Evolutionary conservation across 2,797 vertebrate genomes (phyloP).

Genomic region (Mycteria americana): DNA sequence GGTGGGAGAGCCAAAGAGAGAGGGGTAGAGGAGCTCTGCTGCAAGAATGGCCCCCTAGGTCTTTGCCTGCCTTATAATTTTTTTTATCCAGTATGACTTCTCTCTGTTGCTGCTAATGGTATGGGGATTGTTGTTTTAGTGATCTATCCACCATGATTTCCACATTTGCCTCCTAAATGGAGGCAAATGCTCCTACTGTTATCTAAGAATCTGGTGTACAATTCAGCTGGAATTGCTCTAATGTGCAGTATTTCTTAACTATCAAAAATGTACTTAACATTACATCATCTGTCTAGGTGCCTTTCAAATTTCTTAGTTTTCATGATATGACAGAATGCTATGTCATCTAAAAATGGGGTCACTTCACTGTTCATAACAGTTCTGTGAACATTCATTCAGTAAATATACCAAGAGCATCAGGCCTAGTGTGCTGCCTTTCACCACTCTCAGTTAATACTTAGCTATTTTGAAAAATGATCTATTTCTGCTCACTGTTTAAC

Average conservation of each 20-base stretch:
- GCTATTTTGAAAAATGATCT: neutral
- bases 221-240: constrained; percentile 15
- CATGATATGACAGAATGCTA: neutral
- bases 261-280: neutral
- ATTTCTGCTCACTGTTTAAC: neutral
- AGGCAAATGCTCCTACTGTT: neutral
- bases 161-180: neutral
- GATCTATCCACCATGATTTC: neutral
- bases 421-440: neutral
- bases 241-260: neutral
- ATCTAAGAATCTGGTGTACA: neutral
- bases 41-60: neutral
- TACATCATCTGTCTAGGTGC: neutral
- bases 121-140: neutral
- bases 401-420: neutral
- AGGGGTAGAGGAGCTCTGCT: neutral
- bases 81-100: neutral
- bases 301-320: neutral
- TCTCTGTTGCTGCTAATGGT: neutral
- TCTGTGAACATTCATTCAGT: neutral
- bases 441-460: neutral
- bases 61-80: neutral
- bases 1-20: neutral
- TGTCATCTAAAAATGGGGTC: neutral
- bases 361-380: neutral